These are phyloP conservation scores for Amniataba percoides DNA, from an alignment of 2,797 vertebrate species.

Conservation along the genomic window DNA sequence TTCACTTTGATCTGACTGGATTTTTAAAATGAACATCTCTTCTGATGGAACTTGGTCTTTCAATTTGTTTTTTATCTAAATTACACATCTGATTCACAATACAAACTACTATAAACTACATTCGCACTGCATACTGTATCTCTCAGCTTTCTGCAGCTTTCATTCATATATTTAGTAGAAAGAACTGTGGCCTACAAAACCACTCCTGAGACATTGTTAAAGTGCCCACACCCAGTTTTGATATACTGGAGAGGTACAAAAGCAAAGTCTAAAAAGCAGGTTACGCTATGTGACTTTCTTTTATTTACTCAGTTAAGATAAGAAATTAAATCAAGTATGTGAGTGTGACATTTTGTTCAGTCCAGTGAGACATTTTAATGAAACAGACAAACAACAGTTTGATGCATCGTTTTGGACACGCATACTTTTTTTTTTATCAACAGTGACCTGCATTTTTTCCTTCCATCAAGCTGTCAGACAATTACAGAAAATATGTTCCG, in stretches of 20 bases:
- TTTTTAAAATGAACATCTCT: background rate
- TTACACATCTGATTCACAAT: too few species aligned
- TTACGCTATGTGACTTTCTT: background rate
- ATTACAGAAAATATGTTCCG: background rate
- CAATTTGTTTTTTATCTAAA: background rate
- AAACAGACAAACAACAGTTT: background rate
- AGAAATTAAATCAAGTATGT: background rate
- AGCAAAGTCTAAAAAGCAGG: constrained; percentile 10
- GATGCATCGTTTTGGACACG: background rate
- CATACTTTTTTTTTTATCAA: constrained; percentile 1
- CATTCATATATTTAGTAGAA: constrained; percentile 19
- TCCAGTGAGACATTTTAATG: background rate
- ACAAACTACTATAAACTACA: background rate
- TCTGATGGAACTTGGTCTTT: background rate
- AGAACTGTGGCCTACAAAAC: constrained; percentile 14
- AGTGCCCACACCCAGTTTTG: constrained; percentile 62
- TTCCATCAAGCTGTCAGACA: background rate
- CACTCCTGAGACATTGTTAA: constrained; percentile 38
- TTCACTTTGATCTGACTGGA: constrained; percentile 3
- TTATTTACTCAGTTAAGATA: constrained; percentile 4
- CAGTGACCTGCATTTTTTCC: too few species aligned
- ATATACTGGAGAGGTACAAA: constrained; percentile 31
- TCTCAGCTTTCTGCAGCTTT: constrained; percentile 6
- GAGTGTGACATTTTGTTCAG: background rate
- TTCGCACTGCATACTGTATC: constrained; percentile 13